Evolutionary conservation across 2,888 invertebrate species (phyloP).

Genomic region (Achlya flavicornis): DNA sequence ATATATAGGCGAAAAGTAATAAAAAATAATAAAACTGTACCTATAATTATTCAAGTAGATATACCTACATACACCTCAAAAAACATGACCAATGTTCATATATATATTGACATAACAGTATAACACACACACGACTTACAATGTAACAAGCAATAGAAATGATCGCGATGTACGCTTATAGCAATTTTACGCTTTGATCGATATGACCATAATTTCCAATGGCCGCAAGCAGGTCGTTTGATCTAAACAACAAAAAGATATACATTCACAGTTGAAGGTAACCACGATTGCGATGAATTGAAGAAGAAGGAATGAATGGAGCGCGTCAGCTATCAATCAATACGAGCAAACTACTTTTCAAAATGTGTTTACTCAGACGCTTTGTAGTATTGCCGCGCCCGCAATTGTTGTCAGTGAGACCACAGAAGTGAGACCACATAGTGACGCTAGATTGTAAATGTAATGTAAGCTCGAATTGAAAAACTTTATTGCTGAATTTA

Average conservation of each 20-base stretch:
- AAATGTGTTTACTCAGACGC: too few relatives aligned
- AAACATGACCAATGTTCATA: neutral
- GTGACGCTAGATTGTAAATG: too few relatives aligned
- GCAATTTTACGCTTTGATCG: neutral
- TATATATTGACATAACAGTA: neutral
- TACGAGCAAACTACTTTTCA: neutral
- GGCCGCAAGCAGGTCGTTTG: neutral
- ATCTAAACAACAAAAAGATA: conserved; percentile 4
- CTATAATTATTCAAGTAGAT: neutral
- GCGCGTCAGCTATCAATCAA: neutral
- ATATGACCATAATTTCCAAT: neutral
- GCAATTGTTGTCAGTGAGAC: too few relatives aligned
- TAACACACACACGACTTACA: neutral
- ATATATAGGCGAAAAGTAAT: neutral
- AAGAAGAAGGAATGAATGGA: neutral
- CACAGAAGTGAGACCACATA: too few relatives aligned
- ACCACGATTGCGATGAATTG: neutral
- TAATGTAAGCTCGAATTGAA: too few relatives aligned
- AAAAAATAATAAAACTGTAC: neutral
- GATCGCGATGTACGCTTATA: neutral
- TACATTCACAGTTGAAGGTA: neutral
- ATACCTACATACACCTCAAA: neutral
- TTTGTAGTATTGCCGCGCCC: too few relatives aligned
- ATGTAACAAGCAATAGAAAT: conserved; percentile 1
- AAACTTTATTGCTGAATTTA: too few relatives aligned